phyloP scores from a whole-genome alignment of 2,797 vertebrate species.

The Bovichtus variegatus region DNA sequence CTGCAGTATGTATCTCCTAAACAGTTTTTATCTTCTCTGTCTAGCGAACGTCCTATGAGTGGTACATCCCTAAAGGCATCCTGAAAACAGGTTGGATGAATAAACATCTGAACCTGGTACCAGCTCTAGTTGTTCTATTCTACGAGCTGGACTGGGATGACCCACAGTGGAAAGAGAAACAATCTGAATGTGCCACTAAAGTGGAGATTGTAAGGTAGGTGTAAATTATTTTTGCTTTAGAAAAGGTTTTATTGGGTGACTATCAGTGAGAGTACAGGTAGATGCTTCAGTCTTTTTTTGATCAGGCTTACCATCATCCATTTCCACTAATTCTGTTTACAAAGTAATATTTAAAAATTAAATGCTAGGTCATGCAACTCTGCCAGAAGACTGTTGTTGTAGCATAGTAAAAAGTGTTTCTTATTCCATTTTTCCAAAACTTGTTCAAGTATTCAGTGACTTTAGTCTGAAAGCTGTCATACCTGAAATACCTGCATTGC shows the following conservation, averaged over 20 bases:
- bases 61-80: slow-evolving; percentile 99
- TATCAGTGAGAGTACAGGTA: not conserved
- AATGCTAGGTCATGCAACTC: not conserved
- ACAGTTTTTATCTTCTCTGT: slow-evolving; percentile 11
- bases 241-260: not conserved
- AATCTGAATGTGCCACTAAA: slow-evolving; percentile 95
- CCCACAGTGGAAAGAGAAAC: slow-evolving; percentile 97
- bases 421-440: not conserved
- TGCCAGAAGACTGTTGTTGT: not conserved
- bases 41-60: slow-evolving; percentile 97
- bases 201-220: slow-evolving; percentile 97
- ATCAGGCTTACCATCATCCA: not conserved
- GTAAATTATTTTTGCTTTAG: not conserved
- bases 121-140: slow-evolving; percentile 96
- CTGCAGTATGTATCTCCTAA: not conserved
- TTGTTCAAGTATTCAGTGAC: not conserved
- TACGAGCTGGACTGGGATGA: slow-evolving; percentile 99
- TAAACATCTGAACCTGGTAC: slow-evolving; percentile 97
- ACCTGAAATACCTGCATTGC: not conserved
- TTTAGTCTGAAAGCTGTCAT: not conserved
- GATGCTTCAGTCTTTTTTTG: not conserved
- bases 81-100: slow-evolving; percentile 99
- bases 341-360: not conserved
- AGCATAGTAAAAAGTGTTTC: not conserved
- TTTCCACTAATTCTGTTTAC: not conserved